phyloP scores from a whole-genome alignment of 2,113 vertebrate genomes.

The Hippoglossus stenolepis region DNA sequence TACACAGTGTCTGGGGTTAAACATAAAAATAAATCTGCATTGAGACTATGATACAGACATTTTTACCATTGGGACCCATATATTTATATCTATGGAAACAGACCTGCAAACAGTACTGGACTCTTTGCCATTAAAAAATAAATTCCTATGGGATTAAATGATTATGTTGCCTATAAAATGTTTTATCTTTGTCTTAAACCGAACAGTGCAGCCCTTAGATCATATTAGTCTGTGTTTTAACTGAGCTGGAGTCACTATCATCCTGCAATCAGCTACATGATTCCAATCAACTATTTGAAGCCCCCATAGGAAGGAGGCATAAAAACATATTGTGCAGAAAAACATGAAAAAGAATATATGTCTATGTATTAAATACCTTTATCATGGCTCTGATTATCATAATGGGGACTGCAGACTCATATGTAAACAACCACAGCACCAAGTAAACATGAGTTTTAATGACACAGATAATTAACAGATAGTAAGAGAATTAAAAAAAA shows the following conservation, averaged over 20 bases:
- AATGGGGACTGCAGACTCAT: background rate
- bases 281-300: background rate
- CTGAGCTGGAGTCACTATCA: background rate
- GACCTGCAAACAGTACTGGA: too few species aligned
- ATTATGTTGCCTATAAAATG: background rate
- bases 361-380: background rate
- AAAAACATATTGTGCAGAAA: background rate
- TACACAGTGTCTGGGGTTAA: background rate
- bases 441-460: background rate
- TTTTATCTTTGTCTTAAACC: background rate
- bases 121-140: too few species aligned
- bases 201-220: background rate
- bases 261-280: conserved; percentile 5
- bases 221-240: background rate
- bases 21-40: background rate
- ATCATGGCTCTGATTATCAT: background rate
- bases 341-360: background rate
- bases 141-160: too few species aligned
- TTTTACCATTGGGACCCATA: background rate
- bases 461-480: background rate
- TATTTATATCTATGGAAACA: too few species aligned
- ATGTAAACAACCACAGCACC: conserved; percentile 11
- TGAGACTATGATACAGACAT: background rate
- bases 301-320: background rate
- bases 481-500: background rate